Percentiles rank a stretch among this genome's conserved stretches.
Evolutionary conservation across 1,140 invertebrate species (phyloP).

Genomic region (Cyclargus thomasi): DNA sequence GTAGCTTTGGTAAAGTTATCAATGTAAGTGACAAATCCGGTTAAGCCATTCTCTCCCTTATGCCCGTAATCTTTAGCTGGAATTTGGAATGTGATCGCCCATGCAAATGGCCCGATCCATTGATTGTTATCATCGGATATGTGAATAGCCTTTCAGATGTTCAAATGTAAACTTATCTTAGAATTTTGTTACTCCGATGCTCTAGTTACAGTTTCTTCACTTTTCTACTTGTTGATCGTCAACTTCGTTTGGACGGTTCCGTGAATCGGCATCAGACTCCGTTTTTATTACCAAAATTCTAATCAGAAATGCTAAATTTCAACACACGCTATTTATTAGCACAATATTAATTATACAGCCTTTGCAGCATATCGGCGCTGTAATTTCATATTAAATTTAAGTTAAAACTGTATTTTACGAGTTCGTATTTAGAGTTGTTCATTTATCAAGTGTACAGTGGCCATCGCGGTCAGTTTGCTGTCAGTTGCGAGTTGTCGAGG

Average conservation of each 20-base stretch:
- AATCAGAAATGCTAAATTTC: background rate
- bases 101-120: constrained; percentile 20
- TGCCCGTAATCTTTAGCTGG: constrained; percentile 20
- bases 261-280: background rate
- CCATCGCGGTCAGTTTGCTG: constrained; percentile 13
- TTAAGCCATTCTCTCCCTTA: constrained; percentile 35
- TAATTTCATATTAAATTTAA: constrained; percentile 2
- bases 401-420: constrained; percentile 6
- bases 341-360: background rate
- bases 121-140: constrained; percentile 30
- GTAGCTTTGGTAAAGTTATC: constrained; percentile 36
- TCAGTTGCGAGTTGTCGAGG: constrained; percentile 15
- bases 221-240: constrained; percentile 5
- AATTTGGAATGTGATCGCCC: constrained; percentile 22
- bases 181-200: constrained; percentile 18
- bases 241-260: background rate
- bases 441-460: constrained; percentile 13
- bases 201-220: background rate
- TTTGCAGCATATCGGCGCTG: background rate
- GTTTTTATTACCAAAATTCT: background rate
- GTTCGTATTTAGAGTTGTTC: constrained; percentile 15
- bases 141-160: constrained; percentile 34
- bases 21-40: constrained; percentile 31
- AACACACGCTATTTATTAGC: background rate
- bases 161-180: constrained; percentile 22